phyloP scores from a whole-genome alignment of 2,113 vertebrate species.

The Chloebia gouldiae region DNA sequence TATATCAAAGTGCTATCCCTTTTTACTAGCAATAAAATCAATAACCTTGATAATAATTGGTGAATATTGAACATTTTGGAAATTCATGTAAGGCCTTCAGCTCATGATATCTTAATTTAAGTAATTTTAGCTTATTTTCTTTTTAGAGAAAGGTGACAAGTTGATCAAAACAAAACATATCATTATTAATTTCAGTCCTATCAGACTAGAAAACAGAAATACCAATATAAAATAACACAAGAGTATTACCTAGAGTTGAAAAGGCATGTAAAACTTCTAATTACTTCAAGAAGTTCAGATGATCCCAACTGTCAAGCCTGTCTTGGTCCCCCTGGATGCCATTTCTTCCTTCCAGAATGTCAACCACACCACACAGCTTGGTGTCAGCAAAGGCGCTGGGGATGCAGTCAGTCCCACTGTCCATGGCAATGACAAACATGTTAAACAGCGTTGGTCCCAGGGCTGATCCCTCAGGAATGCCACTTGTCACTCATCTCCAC shows the following conservation, averaged over 20 bases:
- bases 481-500: neutral
- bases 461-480: neutral
- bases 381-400: neutral
- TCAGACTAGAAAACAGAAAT: neutral
- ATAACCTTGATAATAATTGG: neutral
- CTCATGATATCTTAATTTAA: neutral
- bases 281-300: neutral
- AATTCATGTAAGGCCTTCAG: neutral
- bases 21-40: neutral
- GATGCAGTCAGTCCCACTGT: neutral
- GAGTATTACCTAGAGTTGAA: neutral
- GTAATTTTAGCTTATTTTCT: neutral
- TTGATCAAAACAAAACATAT: neutral
- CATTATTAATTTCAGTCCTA: neutral
- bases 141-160: neutral
- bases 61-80: neutral
- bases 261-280: neutral
- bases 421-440: neutral
- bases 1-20: neutral
- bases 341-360: neutral
- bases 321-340: neutral
- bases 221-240: neutral
- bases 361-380: neutral
- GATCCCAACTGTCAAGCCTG: neutral
- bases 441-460: rapidly evolving